phyloP scores from a whole-genome alignment of 2,888 invertebrate genomes.

The Herminia tarsipennalis region DNA sequence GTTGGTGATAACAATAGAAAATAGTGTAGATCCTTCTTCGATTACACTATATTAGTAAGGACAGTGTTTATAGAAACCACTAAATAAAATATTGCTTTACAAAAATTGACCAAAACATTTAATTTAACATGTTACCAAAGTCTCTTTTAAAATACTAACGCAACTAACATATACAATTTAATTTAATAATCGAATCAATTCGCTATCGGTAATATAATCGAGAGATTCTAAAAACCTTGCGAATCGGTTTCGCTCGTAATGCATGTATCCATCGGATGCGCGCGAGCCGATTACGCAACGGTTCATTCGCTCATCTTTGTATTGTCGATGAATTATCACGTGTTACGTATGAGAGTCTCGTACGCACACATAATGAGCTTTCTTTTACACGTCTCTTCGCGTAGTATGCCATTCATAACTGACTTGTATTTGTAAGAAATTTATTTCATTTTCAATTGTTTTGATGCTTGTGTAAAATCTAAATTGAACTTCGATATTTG shows the following conservation, averaged over 20 bases:
- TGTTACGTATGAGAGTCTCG: constrained; percentile 28
- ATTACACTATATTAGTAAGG: no score
- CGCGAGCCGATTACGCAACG: constrained; percentile 26
- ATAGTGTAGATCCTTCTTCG: no score
- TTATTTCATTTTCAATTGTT: background rate
- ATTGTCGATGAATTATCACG: constrained; percentile 33
- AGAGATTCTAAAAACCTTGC: constrained; percentile 8
- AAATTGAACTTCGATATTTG: background rate
- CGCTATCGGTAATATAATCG: background rate
- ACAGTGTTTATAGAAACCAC: no score
- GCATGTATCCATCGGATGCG: constrained; percentile 6
- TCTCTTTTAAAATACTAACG: no score
- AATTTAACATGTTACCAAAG: no score
- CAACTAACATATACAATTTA: no score
- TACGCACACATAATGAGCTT: constrained; percentile 26
- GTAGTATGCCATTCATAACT: constrained; percentile 11
- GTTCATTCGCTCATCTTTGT: constrained; percentile 32
- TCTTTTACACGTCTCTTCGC: constrained; percentile 26
- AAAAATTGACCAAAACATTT: no score
- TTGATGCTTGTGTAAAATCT: background rate
- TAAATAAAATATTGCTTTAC: no score
- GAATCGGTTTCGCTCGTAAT: constrained; percentile 23
- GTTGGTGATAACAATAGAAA: no score
- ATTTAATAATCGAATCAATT: background rate
- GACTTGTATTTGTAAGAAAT: background rate